A percentile compares a stretch with the other conserved stretches of the same genome.
These are phyloP conservation scores for Psylliodes chrysocephalus DNA, from an alignment of 2,888 invertebrate species.

Conservation along the genomic window DNA sequence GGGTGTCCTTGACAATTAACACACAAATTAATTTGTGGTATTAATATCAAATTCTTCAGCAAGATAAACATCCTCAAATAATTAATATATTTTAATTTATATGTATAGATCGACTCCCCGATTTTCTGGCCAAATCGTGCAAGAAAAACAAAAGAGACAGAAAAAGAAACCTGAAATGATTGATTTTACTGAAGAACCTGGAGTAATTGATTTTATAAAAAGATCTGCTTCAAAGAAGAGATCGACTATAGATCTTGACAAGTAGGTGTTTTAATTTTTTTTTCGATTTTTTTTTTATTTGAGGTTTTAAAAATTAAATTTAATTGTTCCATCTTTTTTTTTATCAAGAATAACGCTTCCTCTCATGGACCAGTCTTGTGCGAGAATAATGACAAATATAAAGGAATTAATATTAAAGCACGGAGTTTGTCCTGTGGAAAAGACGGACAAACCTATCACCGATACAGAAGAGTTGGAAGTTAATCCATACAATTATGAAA, in stretches of 20 bases:
- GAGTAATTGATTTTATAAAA: conserved; percentile 33
- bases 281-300: not conserved
- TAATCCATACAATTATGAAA: conserved; percentile 67
- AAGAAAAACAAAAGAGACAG: conserved; percentile 45
- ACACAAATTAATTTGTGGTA: too few relatives aligned
- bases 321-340: conserved; percentile 33
- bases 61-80: too few relatives aligned
- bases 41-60: too few relatives aligned
- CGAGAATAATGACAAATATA: conserved; percentile 36
- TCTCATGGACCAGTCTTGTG: conserved; percentile 36
- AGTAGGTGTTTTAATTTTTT: conserved; percentile 36
- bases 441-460: conserved; percentile 20
- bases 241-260: conserved; percentile 32
- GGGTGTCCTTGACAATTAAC: too few relatives aligned
- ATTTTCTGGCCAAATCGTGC: conserved; percentile 28
- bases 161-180: conserved; percentile 37
- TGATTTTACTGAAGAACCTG: conserved; percentile 26
- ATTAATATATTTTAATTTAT: not conserved
- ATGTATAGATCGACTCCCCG: not conserved
- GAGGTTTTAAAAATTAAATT: not conserved
- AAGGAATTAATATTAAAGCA: conserved; percentile 44
- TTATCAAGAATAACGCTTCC: conserved; percentile 46
- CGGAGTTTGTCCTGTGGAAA: conserved; percentile 35
- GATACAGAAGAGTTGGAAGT: conserved; percentile 57
- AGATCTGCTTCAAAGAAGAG: conserved; percentile 39